Conservation (phyloP, 2,888 invertebrate species). For the Platerodrilus igneus region DNA sequence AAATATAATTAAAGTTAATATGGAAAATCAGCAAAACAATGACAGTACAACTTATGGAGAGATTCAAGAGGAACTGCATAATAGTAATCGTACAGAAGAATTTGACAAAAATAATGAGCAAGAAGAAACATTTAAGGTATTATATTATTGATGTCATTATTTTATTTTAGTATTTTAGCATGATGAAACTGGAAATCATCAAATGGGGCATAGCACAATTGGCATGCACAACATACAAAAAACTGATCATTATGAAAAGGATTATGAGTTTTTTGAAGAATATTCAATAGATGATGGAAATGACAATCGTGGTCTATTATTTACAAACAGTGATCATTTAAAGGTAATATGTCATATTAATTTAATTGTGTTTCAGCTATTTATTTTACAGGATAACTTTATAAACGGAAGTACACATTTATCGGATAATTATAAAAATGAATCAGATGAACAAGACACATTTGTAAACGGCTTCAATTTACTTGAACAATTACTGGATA, state of each 20-base stretch:
- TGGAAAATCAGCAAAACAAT: too few relatives aligned
- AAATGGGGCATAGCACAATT: constrained; percentile 70
- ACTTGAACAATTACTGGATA: too few relatives aligned
- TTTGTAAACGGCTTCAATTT: too few relatives aligned
- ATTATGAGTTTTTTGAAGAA: constrained; percentile 72
- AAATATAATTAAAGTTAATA: constrained; percentile 50
- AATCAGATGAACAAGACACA: too few relatives aligned
- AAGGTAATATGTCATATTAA: too few relatives aligned
- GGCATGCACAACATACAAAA: constrained; percentile 71
- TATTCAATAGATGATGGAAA: constrained; percentile 63
- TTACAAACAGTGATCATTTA: constrained; percentile 51
- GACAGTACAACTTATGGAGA: too few relatives aligned
- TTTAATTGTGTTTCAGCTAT: too few relatives aligned
- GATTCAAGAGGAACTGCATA: too few relatives aligned
- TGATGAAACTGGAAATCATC: constrained; percentile 43
- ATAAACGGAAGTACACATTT: too few relatives aligned
- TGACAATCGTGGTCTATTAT: constrained; percentile 61
- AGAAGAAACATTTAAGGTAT: constrained; percentile 47
- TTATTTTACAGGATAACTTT: too few relatives aligned
- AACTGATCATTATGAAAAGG: constrained; percentile 71
- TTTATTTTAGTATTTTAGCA: constrained; percentile 29
- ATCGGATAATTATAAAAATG: constrained; percentile 2
- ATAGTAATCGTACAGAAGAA: constrained; percentile 50
- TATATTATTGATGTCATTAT: not conserved
- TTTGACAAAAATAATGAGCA: constrained; percentile 52